Percentiles rank a stretch among this genome's conserved stretches.
These are phyloP conservation scores for Andrena chrysosceles DNA, from an alignment of 2,888 invertebrate species.

Conservation along the genomic window DNA sequence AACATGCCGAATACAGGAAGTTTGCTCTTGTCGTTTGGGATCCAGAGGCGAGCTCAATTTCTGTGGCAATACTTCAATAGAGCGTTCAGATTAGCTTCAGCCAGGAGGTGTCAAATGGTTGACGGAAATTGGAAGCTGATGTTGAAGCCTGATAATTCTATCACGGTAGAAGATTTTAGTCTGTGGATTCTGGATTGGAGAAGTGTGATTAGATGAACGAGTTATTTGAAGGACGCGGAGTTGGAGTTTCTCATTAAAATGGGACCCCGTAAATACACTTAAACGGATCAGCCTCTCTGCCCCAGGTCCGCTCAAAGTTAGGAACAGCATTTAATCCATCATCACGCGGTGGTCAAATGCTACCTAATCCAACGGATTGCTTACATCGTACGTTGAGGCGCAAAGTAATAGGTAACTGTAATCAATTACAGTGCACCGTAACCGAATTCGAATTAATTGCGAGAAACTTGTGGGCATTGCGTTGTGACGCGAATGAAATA, in stretches of 20 bases:
- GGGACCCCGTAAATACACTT: constrained; percentile 9
- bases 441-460: background rate
- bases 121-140: too few species aligned
- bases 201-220: background rate
- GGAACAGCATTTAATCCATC: constrained; percentile 22
- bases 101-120: too few species aligned
- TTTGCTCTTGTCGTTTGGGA: too few species aligned
- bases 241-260: constrained; percentile 8
- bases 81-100: too few species aligned
- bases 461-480: background rate
- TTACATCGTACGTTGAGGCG: constrained; percentile 19
- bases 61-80: too few species aligned
- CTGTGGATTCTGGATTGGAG: background rate
- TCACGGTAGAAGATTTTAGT: too few species aligned
- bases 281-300: constrained; percentile 12
- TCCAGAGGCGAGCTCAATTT: too few species aligned
- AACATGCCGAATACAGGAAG: too few species aligned
- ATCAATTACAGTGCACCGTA: constrained; percentile 1
- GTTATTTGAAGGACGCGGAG: background rate
- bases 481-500: too few species aligned
- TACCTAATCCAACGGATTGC: constrained; percentile 32
- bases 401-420: constrained; percentile 32
- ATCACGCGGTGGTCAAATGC: constrained; percentile 19
- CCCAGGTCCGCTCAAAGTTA: background rate
- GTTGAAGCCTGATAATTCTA: too few species aligned